Evolutionary conservation across 2,888 invertebrate species (phyloP), one percentile per base, ranked within the genome.

Genomic region (Lottia scabra): DNA sequence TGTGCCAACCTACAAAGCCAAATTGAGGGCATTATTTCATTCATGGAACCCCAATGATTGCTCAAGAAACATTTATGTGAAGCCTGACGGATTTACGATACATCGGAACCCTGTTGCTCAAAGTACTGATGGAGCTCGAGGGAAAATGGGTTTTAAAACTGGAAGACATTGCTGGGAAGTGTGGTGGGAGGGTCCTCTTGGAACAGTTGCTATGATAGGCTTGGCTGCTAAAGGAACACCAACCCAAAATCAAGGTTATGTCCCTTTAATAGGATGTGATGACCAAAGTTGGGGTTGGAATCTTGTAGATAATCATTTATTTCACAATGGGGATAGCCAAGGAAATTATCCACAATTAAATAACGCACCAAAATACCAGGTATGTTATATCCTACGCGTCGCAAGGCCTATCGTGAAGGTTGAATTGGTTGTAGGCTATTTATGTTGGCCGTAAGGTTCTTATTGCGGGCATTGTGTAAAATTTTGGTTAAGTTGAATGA

Each of bases 241-340:
- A 56, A 91, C 98, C 77, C 96, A 98, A 89, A 96, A 96, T 89
- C 96, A 95, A 85, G 98, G 99, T 71, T 99, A 99, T 91, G 95
- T 98, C 68, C 95, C 98, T 12, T 91, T 99, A 74, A 91, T 99
- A 77, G 99, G 99, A 44, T 95, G 96, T 6, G 97, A 99, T 91
- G 96, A 97, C 89, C 95, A 98, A 89, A 98, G 97, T 86, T 99
- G 99, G 99, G 99, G 99, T 16, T 99, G 99, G 99, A 99, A 99
- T 92, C 92, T 99, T 83, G 98, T 99, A 68, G 98, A 99, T 91
- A 99, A 98, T 92, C 94, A 96, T 91, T 93, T 99, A 81, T 91
- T 98, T 83, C 98, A 99, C 90, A 97, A 98, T 92, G 98, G 98
- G 70, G 95, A 97, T 90, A 94, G 95, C 79, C 95, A 96, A 91